These are phyloP conservation scores for Battus philenor DNA, from an alignment of 1,140 invertebrate species.

Conservation along the genomic window DNA sequence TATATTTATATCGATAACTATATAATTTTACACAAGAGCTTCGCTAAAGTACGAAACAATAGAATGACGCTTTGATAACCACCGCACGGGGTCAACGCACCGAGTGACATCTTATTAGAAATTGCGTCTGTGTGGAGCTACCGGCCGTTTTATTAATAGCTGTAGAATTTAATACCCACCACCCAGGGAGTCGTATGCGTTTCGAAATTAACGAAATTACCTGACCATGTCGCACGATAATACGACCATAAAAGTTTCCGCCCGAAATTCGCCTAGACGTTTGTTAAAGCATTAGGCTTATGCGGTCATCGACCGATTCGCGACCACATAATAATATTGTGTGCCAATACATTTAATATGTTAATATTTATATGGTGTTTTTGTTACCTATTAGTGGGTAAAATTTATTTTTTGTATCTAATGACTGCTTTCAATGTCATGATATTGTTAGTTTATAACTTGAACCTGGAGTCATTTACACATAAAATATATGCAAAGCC, in stretches of 20 bases:
- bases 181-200: neutral
- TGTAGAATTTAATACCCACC: neutral
- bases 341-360: conserved; percentile 20
- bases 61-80: conserved; percentile 1
- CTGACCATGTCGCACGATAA: conserved; percentile 4
- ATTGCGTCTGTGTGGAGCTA: neutral
- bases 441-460: too few relatives aligned
- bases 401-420: too few relatives aligned
- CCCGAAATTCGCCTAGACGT: conserved; percentile 2
- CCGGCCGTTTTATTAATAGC: conserved; percentile 5
- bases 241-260: neutral
- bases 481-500: too few relatives aligned
- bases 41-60: too few relatives aligned
- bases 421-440: too few relatives aligned
- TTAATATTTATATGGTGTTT: conserved; percentile 14
- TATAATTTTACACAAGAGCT: conserved; percentile 3
- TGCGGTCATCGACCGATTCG: conserved; percentile 24
- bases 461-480: too few relatives aligned
- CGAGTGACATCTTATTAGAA: conserved; percentile 6
- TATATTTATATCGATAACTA: too few relatives aligned
- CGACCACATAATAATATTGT: conserved; percentile 16
- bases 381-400: too few relatives aligned
- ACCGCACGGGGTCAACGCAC: conserved; percentile 2
- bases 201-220: conserved; percentile 6
- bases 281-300: conserved; percentile 26